Evolutionary conservation across 30 jellyfish, hydroid and myxozoan genomes (phyloP).

Genomic region (Turritopsis rubra): DNA sequence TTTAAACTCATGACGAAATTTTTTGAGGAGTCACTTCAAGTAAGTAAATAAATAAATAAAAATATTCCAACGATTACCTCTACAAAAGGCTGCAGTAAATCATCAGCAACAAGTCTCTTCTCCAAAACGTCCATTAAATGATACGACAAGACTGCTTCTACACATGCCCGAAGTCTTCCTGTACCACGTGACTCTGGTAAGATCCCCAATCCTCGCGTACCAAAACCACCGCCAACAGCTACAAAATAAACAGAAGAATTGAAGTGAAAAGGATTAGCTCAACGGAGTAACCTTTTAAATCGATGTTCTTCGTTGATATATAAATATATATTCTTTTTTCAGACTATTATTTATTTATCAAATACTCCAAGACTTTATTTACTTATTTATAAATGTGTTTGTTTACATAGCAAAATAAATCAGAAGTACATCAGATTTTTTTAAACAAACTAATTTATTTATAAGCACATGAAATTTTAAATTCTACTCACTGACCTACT

Average conservation of each 20-base stretch:
- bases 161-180: conserved; percentile 82
- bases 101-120: conserved; percentile 50
- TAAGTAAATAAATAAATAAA: neutral
- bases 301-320: neutral
- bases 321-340: too few relatives aligned
- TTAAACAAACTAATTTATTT: neutral
- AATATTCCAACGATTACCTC: conserved; percentile 26
- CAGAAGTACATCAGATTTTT: neutral
- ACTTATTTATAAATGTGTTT: neutral
- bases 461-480: conserved; percentile 6
- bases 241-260: neutral
- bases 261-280: too few relatives aligned
- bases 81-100: conserved; percentile 38
- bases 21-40: neutral
- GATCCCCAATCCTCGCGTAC: conserved; percentile 66
- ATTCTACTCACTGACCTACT: conserved; percentile 35
- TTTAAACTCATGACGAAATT: neutral
- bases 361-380: neutral
- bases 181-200: conserved; percentile 40
- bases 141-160: conserved; percentile 66
- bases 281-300: too few relatives aligned
- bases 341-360: neutral
- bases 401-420: neutral
- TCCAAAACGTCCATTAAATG: conserved; percentile 68
- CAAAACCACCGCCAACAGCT: conserved; percentile 63